Conservation (phyloP, 1,140 invertebrate genomes). For the Drosophila arizonae region DNA sequence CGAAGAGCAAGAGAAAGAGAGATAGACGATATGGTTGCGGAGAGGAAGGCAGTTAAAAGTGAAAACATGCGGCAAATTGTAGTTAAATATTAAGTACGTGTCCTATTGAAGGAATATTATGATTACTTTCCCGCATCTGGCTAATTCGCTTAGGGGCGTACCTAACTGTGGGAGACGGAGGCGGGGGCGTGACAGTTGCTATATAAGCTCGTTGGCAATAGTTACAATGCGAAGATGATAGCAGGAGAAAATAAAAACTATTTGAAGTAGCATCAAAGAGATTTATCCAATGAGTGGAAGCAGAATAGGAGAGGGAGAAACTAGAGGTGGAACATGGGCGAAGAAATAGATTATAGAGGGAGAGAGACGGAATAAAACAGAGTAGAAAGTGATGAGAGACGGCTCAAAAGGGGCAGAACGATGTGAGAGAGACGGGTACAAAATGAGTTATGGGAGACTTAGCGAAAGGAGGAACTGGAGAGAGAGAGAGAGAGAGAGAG, state of each 20-base stretch:
- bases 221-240: not conserved
- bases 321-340: not conserved
- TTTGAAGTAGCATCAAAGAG: slow-evolving; percentile 15
- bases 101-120: slow-evolving; percentile 1
- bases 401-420: too few species aligned
- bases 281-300: not conserved
- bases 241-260: not conserved
- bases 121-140: not conserved
- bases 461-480: too few species aligned
- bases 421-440: too few species aligned
- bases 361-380: too few species aligned
- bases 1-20: slow-evolving; percentile 5
- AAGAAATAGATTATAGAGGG: too few species aligned
- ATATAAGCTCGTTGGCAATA: not conserved
- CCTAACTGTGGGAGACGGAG: not conserved
- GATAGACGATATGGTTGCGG: not conserved
- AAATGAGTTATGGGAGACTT: too few species aligned
- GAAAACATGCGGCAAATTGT: slow-evolving; percentile 26
- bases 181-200: not conserved
- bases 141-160: not conserved
- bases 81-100: slow-evolving; percentile 4
- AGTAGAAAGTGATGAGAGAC: too few species aligned
- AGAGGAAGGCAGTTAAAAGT: slow-evolving; percentile 16
- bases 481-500: too few species aligned
- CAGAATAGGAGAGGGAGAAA: not conserved